Base-by-base conservation (phyloP, 2,888 invertebrate species). In the Gasteruption jaculator region DNA sequence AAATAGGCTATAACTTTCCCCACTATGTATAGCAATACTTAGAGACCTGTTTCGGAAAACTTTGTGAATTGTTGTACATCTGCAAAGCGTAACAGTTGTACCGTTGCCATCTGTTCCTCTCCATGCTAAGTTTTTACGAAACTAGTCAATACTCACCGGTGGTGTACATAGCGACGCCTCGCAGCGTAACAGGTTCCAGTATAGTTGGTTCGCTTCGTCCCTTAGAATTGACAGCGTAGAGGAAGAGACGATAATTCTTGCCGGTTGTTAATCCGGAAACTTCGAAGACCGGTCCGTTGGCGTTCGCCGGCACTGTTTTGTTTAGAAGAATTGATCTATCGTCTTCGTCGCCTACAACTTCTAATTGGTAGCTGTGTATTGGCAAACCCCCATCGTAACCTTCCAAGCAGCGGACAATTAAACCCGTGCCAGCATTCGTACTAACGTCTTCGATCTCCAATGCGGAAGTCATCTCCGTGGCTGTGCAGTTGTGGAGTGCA, bases 341-440 rank as follows among this genome's bases (percentile, higher is more conserved):
- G n/a, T 58, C 61, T 35, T 67, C 67, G 33, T 67, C 68, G 15
- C 53, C 56, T 4, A 63, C 57, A 5, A 66, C 64, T 20, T 68
- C 66, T 32, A 67, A 50, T 38, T 63, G 65, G 41, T 67, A 67
- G 41, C 58, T 59, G 36, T 64, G 60, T 21, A 68, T 63, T 3
- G 90, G 90, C 32, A 91, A 76, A 7, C 91, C 91, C 31, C 91
- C 91, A 60, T 90, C 88, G 71, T 90, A 90, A 58, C 88, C 86
- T 71, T 91, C 91, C 39, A 85, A 78, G 70, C 92, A 92, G 53
- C 90, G 89, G 34, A 92, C 86, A 68, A 85, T 83, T 43, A 92
- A 67, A 0, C 68, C 66, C 1, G 63, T 63, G 4, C 64, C 60
- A 0, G 89, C 85, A 65, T 90, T 90, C 49, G 82, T 78, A 18